Conservation (phyloP, 2,113 vertebrate genomes). For the Turnix velox region DNA sequence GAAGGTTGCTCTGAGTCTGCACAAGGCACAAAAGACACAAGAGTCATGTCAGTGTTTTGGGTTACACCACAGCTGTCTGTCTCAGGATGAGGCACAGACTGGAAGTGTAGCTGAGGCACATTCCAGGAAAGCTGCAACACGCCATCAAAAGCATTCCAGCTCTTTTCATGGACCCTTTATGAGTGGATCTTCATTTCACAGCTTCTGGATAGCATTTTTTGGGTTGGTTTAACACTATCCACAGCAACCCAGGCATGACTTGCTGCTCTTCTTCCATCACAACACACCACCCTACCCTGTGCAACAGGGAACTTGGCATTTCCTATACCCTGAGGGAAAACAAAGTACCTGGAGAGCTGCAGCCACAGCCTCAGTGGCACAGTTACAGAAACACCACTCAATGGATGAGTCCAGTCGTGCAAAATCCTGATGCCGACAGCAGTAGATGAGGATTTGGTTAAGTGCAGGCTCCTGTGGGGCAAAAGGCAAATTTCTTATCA, state of each 20-base stretch:
- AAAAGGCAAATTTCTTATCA: not conserved
- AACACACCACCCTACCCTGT: fast-evolving
- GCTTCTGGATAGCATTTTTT: not conserved
- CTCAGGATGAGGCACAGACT: not conserved
- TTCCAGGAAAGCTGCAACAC: not conserved
- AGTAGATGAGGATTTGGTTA: conserved; percentile 78
- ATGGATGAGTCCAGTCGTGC: conserved; percentile 36
- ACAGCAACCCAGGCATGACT: not conserved
- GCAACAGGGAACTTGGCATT: not conserved
- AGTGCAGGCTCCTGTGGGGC: conserved; percentile 69
- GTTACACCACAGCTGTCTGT: fast-evolving
- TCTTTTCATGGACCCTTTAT: fast-evolving
- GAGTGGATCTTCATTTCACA: not conserved
- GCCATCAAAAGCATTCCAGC: not conserved
- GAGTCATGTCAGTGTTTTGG: not conserved
- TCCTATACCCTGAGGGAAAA: not conserved
- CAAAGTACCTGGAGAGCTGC: conserved; percentile 81
- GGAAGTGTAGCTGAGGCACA: not conserved
- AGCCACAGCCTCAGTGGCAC: conserved; percentile 83
- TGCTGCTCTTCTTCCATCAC: not conserved
- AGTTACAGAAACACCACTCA: conserved; percentile 71
- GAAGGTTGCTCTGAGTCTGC: conserved; percentile 59
- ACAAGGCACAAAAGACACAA: not conserved
- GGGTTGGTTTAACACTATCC: not conserved
- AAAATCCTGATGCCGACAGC: conserved; percentile 16